Percentiles rank a stretch among this genome's conserved stretches.
These are phyloP conservation scores for Microchrysa polita DNA, from an alignment of 2,888 invertebrate species.

Conservation along the genomic window DNA sequence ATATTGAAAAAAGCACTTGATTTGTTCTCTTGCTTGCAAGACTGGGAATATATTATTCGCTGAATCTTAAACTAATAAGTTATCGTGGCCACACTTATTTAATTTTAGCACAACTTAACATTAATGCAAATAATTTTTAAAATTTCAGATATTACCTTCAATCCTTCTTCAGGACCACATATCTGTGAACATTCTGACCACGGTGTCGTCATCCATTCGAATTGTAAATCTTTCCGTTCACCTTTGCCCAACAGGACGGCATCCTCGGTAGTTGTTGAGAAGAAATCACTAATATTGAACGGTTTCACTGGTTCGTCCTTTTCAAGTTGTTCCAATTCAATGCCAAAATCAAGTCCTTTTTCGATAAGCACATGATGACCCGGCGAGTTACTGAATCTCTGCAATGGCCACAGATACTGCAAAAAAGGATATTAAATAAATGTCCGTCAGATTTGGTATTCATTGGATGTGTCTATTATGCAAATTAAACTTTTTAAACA, in stretches of 20 bases:
- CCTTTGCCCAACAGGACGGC: constrained; percentile 48
- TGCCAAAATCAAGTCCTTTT: constrained; percentile 63
- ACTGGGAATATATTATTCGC: too few species aligned
- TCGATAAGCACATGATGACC: constrained; percentile 74
- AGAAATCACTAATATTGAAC: constrained; percentile 54
- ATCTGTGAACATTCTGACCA: constrained; percentile 89
- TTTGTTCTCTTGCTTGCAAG: too few species aligned
- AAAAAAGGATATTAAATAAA: constrained; percentile 34
- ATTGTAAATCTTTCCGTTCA: constrained; percentile 67
- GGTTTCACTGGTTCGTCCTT: constrained; percentile 59
- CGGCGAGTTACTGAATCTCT: constrained; percentile 75
- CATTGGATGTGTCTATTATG: too few species aligned
- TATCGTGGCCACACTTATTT: too few species aligned
- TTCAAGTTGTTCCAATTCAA: constrained; percentile 61
- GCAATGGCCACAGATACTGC: constrained; percentile 85
- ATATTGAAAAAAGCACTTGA: not conserved
- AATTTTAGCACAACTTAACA: too few species aligned
- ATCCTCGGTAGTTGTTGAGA: constrained; percentile 50
- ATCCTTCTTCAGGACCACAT: constrained; percentile 76
- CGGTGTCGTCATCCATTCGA: constrained; percentile 82
- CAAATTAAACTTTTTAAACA: too few species aligned
- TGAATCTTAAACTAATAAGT: too few species aligned
- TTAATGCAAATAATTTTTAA: too few species aligned
- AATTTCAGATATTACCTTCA: too few species aligned
- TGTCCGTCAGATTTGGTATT: too few species aligned